phyloP scores from a whole-genome alignment of 2,888 invertebrate species.

The Sturmia bella region DNA sequence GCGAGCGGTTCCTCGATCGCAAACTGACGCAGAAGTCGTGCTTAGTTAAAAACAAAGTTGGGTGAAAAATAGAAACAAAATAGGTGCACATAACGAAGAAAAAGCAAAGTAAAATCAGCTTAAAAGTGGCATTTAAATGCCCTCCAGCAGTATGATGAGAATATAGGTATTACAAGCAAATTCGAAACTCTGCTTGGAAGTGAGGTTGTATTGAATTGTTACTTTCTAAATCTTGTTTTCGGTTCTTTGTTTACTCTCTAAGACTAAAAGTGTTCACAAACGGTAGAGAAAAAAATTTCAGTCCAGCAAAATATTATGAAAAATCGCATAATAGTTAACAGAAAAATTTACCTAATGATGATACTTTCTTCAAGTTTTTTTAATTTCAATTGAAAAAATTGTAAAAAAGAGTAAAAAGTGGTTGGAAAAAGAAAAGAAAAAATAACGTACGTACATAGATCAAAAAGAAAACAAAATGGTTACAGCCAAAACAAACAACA shows the following conservation, averaged over 20 bases:
- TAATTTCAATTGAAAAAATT: too few species aligned
- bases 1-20: constrained; percentile 60
- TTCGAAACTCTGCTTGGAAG: constrained; percentile 47
- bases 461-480: constrained; percentile 72
- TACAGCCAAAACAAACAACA: constrained; percentile 68
- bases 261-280: background rate
- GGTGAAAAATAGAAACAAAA: background rate
- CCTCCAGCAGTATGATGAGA: constrained; percentile 8
- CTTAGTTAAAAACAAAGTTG: background rate
- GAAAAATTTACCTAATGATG: too few species aligned
- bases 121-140: constrained; percentile 35
- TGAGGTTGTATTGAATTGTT: constrained; percentile 30
- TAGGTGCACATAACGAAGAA: constrained; percentile 9
- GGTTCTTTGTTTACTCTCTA: background rate
- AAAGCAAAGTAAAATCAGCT: background rate
- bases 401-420: background rate
- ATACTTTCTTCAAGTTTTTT: too few species aligned
- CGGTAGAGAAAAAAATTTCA: background rate
- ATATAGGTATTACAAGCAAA: constrained; percentile 40
- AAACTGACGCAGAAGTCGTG: constrained; percentile 25
- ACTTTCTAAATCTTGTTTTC: background rate
- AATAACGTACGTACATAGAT: background rate
- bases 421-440: constrained; percentile 25
- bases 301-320: constrained; percentile 18
- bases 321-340: background rate